Evolutionary conservation across 92 coral and sea anemone species (phyloP).

Genomic region (Isaurus tuberculatus): DNA sequence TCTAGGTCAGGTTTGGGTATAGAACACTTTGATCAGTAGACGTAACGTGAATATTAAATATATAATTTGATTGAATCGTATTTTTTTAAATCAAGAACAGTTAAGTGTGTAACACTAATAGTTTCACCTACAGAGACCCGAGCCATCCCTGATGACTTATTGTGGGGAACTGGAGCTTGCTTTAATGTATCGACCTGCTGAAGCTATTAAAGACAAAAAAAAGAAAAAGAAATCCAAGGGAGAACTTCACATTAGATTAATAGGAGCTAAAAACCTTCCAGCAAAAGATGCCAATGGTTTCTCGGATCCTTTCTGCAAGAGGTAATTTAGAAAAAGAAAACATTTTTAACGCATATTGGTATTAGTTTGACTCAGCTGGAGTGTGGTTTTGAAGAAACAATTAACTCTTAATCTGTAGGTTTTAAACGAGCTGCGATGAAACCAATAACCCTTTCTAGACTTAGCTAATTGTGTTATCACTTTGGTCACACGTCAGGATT

Average conservation of each 20-base stretch:
- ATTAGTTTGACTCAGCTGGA: not conserved
- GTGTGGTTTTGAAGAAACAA: no score
- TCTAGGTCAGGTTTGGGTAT: no score
- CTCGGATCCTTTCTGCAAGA: conserved; percentile 97
- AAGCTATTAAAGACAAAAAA: conserved; percentile 66
- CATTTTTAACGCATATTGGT: not conserved
- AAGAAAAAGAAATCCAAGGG: conserved; percentile 86
- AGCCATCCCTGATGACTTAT: conserved; percentile 87
- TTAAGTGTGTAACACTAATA: not conserved
- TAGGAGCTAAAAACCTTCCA: conserved; percentile 83
- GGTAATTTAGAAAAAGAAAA: conserved; percentile 54
- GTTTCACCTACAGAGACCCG: conserved; percentile 66
- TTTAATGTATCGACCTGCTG: conserved; percentile 79
- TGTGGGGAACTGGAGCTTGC: conserved; percentile 89
- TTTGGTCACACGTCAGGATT: not conserved
- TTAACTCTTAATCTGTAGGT: not conserved
- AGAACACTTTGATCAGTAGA: no score
- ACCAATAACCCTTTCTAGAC: not conserved
- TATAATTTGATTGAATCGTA: not conserved
- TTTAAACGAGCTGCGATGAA: not conserved
- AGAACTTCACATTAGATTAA: conserved; percentile 78
- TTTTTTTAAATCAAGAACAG: not conserved
- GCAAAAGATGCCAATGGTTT: conserved; percentile 97
- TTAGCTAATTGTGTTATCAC: not conserved
- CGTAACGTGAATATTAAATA: not conserved